Conservation (phyloP, 2,113 vertebrate genomes). For the Brachyhypopomus gauderio region DNA sequence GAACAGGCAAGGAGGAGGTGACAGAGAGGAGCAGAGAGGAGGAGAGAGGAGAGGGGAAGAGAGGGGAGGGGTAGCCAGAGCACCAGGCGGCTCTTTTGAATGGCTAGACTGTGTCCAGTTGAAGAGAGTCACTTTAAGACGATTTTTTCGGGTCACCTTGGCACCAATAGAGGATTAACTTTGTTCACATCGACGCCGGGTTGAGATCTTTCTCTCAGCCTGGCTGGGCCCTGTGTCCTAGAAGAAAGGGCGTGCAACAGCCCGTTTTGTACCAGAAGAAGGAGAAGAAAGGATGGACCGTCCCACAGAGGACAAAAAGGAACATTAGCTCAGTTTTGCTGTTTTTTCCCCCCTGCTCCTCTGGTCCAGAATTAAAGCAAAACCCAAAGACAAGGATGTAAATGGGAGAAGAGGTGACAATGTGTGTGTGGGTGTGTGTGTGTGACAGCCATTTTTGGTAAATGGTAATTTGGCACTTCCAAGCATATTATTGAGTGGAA, state of each 20-base stretch:
- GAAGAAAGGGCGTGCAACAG: constrained; percentile 72
- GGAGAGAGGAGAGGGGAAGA: constrained; percentile 16
- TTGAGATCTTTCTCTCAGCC: constrained; percentile 77
- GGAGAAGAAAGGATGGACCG: constrained; percentile 72
- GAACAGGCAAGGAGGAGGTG: constrained; percentile 63
- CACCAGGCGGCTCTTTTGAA: constrained; percentile 56
- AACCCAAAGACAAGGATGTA: constrained; percentile 68
- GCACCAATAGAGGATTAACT: constrained; percentile 82
- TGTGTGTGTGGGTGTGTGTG: too few species aligned
- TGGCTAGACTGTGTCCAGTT: constrained; percentile 76
- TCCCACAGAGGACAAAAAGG: constrained; percentile 74
- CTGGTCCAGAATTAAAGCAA: constrained; percentile 64
- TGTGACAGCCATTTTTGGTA: too few species aligned
- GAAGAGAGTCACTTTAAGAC: constrained; percentile 80
- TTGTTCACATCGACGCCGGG: constrained; percentile 79
- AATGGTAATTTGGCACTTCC: too few species aligned
- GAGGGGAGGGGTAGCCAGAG: constrained; percentile 58
- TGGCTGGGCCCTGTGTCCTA: constrained; percentile 70
- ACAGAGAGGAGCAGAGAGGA: background rate
- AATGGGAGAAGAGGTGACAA: constrained; percentile 69
- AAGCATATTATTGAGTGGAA: too few species aligned
- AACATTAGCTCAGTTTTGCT: constrained; percentile 81
- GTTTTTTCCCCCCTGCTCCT: constrained; percentile 72
- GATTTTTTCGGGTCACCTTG: constrained; percentile 81
- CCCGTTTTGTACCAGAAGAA: constrained; percentile 73